Evolutionary conservation across 2,797 vertebrate genomes (phyloP).

Genomic region (Chelon labrosus): DNA sequence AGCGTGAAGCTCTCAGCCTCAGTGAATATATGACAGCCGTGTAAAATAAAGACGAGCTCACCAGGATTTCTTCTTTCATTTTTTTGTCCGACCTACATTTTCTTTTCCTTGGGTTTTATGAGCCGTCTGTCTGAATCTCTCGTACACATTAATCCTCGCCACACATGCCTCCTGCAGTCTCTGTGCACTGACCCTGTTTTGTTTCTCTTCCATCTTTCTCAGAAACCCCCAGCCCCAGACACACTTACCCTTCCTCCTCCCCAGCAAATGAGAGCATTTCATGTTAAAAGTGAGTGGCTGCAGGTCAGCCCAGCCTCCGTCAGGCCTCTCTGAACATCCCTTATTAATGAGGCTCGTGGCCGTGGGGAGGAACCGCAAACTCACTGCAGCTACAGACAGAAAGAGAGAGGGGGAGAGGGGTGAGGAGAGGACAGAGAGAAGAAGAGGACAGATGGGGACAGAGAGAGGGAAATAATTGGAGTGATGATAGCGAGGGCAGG

Average conservation of each 20-base stretch:
- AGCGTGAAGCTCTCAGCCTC: not conserved
- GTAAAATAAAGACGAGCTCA: too few relatives aligned
- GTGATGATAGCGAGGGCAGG: not conserved
- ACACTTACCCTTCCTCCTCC: too few relatives aligned
- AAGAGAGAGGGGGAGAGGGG: conserved; percentile 14
- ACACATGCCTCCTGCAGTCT: not conserved
- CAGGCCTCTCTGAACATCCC: conserved; percentile 31
- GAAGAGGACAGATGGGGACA: conserved; percentile 2
- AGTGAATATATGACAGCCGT: too few relatives aligned
- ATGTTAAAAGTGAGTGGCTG: not conserved
- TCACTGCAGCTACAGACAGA: not conserved
- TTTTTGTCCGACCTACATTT: too few relatives aligned
- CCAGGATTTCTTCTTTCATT: too few relatives aligned
- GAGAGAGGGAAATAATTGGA: conserved; percentile 11
- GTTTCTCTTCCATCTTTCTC: not conserved
- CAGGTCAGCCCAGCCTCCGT: conserved; percentile 32
- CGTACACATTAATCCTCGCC: too few relatives aligned
- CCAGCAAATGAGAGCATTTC: not conserved
- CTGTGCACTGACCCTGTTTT: conserved; percentile 2
- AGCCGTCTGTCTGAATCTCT: too few relatives aligned
- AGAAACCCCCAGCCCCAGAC: not conserved
- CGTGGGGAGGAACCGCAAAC: conserved; percentile 13
- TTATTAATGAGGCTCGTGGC: conserved; percentile 59
- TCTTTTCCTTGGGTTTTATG: too few relatives aligned
- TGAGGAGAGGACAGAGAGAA: conserved; percentile 19